phyloP scores from a whole-genome alignment of 2,797 vertebrate species.

The Spheniscus humboldti region DNA sequence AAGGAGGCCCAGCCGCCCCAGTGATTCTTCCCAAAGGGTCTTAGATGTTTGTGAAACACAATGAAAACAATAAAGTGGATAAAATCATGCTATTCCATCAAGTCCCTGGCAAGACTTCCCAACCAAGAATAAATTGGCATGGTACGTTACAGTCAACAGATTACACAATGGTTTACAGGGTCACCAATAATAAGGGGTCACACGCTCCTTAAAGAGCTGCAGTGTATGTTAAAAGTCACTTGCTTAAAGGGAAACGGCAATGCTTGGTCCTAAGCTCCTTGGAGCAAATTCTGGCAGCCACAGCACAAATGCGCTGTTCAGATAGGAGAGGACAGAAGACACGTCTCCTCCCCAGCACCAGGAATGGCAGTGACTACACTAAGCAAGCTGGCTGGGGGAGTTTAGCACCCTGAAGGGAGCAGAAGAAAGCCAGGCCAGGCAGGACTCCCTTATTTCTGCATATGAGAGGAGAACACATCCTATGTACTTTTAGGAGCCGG shows the following conservation, averaged over 20 bases:
- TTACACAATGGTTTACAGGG: conserved; percentile 59
- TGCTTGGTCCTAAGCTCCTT: neutral
- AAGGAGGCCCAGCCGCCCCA: conserved; percentile 36
- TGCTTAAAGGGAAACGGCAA: neutral
- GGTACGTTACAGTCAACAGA: conserved; percentile 45
- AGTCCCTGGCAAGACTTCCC: conserved; percentile 51
- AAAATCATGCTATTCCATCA: conserved; percentile 61
- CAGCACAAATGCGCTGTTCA: neutral
- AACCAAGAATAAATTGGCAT: conserved; percentile 52
- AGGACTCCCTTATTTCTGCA: neutral
- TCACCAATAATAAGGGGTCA: conserved; percentile 47
- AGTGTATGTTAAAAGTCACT: neutral
- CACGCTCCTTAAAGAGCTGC: neutral
- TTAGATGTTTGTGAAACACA: conserved; percentile 65
- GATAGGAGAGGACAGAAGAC: neutral
- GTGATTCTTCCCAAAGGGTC: conserved; percentile 65
- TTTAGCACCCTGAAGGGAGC: neutral
- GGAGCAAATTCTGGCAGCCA: neutral
- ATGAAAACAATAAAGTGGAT: conserved; percentile 64
- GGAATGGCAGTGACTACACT: neutral
- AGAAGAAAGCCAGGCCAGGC: neutral
- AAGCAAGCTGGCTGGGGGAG: neutral
- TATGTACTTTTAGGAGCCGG: neutral
- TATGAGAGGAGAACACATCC: neutral
- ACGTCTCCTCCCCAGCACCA: neutral